These are phyloP conservation scores for Drosophila subsilvestris DNA, from an alignment of 2,888 invertebrate species.

Conservation along the genomic window DNA sequence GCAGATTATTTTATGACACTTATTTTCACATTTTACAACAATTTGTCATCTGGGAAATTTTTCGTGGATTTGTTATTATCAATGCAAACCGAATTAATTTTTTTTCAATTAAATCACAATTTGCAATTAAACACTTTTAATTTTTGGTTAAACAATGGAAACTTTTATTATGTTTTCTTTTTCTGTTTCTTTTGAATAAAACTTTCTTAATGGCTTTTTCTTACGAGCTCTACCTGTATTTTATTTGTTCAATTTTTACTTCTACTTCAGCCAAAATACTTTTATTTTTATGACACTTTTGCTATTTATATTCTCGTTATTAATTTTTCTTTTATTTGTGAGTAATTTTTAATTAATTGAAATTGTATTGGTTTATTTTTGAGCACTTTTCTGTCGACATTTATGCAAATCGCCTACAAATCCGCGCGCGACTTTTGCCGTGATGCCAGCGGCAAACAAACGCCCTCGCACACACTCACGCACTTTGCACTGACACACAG, in stretches of 20 bases:
- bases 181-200: not conserved
- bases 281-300: not conserved
- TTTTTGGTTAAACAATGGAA: too few relatives aligned
- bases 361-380: constrained; percentile 8
- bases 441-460: constrained; percentile 25
- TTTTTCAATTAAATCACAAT: not conserved
- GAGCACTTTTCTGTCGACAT: constrained; percentile 11
- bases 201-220: too few relatives aligned
- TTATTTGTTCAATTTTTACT: not conserved
- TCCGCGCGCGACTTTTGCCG: constrained; percentile 18
- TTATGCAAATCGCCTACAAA: constrained; percentile 5
- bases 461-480: constrained; percentile 6
- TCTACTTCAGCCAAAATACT: not conserved
- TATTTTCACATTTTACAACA: not conserved
- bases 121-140: not conserved
- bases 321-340: not conserved
- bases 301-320: not conserved
- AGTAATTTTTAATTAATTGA: constrained; percentile 1
- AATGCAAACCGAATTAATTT: not conserved
- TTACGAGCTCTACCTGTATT: too few relatives aligned
- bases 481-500: constrained; percentile 2
- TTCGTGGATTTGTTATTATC: not conserved
- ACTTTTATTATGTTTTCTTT: not conserved
- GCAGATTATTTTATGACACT: not conserved
- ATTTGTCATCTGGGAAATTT: not conserved